Evolutionary conservation across 1,140 invertebrate species (phyloP), one percentile per base, ranked within the genome.

Genomic region (Papilio glaucus): DNA sequence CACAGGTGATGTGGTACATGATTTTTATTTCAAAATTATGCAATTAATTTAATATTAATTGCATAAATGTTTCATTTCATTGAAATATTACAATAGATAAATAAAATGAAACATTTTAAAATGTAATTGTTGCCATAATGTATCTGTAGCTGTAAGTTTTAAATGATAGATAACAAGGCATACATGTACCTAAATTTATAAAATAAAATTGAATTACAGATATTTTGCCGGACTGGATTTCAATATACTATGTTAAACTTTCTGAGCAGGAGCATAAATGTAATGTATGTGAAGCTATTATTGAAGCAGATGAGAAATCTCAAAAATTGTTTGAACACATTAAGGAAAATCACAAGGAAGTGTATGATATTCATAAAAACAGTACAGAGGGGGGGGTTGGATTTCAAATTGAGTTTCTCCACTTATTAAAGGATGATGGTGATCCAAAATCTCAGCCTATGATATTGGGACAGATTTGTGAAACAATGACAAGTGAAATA

Each of bases 391-490:
- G 83, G 37, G 76, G 80, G 0, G 82, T 88, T 0, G 88, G 90
- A 9, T 92, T 88, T 61, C 87, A 87, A 63, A 90, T 92, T 38
- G 90, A 92, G 63, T 92, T 90, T 71, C 72, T 92, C n/a, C 83
- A 92, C 69, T 79, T 90, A 67, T 71, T 86, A 21, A 89, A 89
- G 71, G 87, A 88, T 49, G 84, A 86, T 37, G 74, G 57, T 18
- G 81, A 85, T 21, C 67, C 76, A 29, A 87, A 85, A 75, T 68
- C 65, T 6, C 73, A 89, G 9, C 77, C 85, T 8, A 80, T 90
- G 1, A 82, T 90, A 42, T 62, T 90, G 7, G 85, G 81, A 18
- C 84, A 89, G 45, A 76, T 86, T 6, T 88, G 85, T 72, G 85
- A 85, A 57, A 72, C 72, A 1, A 70, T 76, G 0, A 76, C 79